phyloP scores from a whole-genome alignment of 2,113 vertebrate genomes.

The Myrmecophaga tridactyla region DNA sequence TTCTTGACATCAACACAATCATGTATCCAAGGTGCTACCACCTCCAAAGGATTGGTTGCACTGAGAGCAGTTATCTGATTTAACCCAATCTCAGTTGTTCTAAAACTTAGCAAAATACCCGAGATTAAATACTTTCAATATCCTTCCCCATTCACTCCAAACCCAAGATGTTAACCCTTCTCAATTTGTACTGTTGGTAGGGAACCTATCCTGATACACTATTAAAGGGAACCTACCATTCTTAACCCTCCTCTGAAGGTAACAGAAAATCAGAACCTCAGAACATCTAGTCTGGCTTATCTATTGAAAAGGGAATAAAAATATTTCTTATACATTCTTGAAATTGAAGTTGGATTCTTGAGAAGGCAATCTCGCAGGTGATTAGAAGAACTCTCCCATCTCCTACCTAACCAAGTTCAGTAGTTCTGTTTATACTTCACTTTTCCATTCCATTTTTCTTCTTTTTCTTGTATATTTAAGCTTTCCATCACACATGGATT shows the following conservation, averaged over 20 bases:
- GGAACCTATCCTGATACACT: too few species aligned
- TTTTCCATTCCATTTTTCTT: background rate
- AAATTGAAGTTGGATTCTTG: too few species aligned
- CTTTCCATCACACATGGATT: background rate
- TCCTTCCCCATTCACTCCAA: background rate
- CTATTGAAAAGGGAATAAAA: background rate
- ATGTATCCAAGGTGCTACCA: background rate
- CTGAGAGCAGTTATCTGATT: background rate
- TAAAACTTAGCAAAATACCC: background rate
- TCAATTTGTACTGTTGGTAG: background rate
- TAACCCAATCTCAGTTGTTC: background rate
- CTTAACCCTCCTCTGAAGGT: background rate
- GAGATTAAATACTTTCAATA: background rate
- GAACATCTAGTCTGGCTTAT: background rate
- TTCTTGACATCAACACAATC: background rate
- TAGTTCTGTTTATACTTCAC: too few species aligned
- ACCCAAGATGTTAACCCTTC: background rate
- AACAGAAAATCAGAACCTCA: background rate
- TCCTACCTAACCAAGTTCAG: background rate
- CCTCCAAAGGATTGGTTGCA: background rate
- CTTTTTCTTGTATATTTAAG: background rate
- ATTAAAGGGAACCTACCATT: background rate
- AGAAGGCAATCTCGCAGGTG: background rate
- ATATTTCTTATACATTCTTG: background rate
- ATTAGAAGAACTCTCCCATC: background rate